Evolutionary conservation across 2,888 invertebrate species (phyloP), one percentile per base, ranked within the genome.

Genomic region (Apantesis nais): DNA sequence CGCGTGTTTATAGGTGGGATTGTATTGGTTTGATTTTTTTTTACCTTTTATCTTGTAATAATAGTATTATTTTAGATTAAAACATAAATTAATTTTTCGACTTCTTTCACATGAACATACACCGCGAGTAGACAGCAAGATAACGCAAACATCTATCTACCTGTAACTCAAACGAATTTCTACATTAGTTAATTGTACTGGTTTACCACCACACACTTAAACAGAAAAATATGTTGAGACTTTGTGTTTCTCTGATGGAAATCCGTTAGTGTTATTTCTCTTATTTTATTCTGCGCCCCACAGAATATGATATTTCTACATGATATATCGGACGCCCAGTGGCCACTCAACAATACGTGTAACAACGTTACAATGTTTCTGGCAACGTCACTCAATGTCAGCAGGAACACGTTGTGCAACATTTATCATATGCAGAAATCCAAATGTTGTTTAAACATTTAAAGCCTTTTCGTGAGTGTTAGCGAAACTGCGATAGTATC

Each of bases 301-400:
- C 63, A 19, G 31, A 44, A 63, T 22, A 22, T 25, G 25, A 62
- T 4, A 62, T 37, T 37, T 44, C 44, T 44, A 22, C 37, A 22
- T 62, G 25, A 34, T 58, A 71, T 44, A 58, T 66, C 34, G 55
- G 34, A 58, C 37, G 55, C 39, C 62, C 58, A 62, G 41, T n/a
- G 68, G 67, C 55, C 58, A 68, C 9, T 55, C 52, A n/a, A 60
- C 39, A 65, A 65, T 68, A 41, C 55, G 37, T 66, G 61, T 71
- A 39, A 29, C 55, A 37, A 62, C 29, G 41, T 63, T 31, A 34
- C 52, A 37, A 11, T 62, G 63, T 62, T 72, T 67, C 69, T 60
- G 66, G 55, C 65, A 66, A 66, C 66, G 72, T 68, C 68, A 66
- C 55, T 71, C 71, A 71, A 67, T 22, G 71, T 71, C 63, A 58